These are phyloP conservation scores for Apogon talboti DNA, from an alignment of 2,797 vertebrate species.

Conservation along the genomic window DNA sequence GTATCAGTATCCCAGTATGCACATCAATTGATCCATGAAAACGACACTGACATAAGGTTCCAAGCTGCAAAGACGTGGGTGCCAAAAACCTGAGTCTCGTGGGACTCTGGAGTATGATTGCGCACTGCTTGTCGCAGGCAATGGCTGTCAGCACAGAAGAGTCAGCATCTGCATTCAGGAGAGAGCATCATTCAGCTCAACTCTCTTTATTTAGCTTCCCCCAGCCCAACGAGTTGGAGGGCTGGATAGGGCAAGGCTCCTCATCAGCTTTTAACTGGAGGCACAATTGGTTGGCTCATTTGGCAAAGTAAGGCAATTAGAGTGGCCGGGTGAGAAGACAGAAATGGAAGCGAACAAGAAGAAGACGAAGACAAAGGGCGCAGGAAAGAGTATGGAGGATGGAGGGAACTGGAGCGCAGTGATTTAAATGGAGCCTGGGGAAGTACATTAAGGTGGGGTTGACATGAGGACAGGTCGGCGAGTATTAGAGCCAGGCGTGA, in stretches of 20 bases:
- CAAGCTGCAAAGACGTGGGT: conserved; percentile 30
- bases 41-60: conserved; percentile 35
- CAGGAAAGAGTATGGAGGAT: conserved; percentile 33
- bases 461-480: conserved; percentile 66
- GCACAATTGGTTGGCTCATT: conserved; percentile 69
- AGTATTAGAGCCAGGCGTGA: conserved; percentile 57
- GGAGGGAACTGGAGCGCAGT: conserved; percentile 59
- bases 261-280: conserved; percentile 70
- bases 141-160: conserved; percentile 24
- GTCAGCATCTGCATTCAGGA: conserved; percentile 36
- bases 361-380: conserved; percentile 40
- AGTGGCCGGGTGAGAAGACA: conserved; percentile 56
- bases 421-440: conserved; percentile 71
- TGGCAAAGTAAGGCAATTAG: conserved; percentile 72
- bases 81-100: conserved; percentile 31
- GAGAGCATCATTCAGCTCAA: conserved; percentile 30
- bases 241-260: conserved; percentile 39
- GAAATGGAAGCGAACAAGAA: conserved; percentile 31
- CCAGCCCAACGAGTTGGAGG: conserved; percentile 27
- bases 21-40: conserved; percentile 49
- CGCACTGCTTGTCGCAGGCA: conserved; percentile 29
- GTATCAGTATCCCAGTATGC: conserved; percentile 35
- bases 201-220: conserved; percentile 56
- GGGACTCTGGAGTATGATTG: conserved; percentile 33
- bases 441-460: conserved; percentile 72